These are phyloP conservation scores for Crotalus horridus DNA, from an alignment of 2,113 vertebrate genomes.

Conservation along the genomic window DNA sequence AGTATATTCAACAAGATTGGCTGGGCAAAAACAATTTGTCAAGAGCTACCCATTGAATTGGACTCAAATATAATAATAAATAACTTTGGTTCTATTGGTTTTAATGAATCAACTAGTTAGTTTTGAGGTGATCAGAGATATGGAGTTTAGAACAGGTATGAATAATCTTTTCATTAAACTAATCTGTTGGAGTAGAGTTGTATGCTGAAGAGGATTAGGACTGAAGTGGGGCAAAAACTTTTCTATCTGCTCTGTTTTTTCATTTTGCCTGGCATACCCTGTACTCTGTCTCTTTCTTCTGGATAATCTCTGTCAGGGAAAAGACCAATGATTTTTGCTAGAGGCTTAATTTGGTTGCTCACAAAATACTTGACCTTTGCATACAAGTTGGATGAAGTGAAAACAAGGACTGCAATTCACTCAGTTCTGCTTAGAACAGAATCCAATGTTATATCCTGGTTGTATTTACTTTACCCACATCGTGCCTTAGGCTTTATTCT, in stretches of 20 bases:
- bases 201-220: background rate
- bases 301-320: background rate
- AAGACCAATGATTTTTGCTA: background rate
- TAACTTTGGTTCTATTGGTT: background rate
- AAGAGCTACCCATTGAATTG: background rate
- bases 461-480: background rate
- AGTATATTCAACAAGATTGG: background rate
- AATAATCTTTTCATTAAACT: background rate
- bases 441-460: background rate
- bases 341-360: background rate
- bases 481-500: background rate
- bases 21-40: background rate
- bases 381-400: background rate
- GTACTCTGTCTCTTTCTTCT: background rate
- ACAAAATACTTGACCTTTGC: background rate
- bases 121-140: background rate
- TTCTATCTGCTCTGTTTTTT: background rate
- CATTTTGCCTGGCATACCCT: background rate
- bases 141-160: background rate
- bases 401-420: background rate
- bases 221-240: background rate
- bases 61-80: no score
- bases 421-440: background rate
- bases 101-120: background rate
- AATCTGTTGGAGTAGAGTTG: background rate